Evolutionary conservation across 2,113 vertebrate genomes (phyloP).

Genomic region (Psettodes erumei): DNA sequence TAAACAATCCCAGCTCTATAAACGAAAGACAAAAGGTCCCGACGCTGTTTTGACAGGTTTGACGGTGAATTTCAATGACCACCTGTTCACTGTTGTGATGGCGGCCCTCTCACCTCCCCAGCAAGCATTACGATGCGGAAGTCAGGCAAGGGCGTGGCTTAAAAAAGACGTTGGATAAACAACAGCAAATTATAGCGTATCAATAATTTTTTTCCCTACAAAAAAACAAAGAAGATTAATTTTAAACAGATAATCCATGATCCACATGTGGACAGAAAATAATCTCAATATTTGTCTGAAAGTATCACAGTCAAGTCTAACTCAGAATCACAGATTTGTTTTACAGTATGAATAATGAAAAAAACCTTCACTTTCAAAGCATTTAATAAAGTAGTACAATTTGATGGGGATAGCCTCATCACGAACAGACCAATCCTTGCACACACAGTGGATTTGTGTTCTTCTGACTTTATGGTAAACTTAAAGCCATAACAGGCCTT

Average conservation of each 20-base stretch:
- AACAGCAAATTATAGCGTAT: no score
- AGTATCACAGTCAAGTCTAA: background rate
- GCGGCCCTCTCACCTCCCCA: background rate
- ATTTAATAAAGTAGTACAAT: background rate
- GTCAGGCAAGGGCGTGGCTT: constrained; percentile 23
- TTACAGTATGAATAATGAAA: background rate
- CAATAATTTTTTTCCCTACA: background rate
- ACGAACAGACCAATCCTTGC: background rate
- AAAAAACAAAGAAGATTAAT: background rate
- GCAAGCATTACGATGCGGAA: constrained; percentile 24
- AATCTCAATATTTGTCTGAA: no score
- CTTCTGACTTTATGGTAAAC: background rate
- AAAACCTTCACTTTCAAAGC: background rate
- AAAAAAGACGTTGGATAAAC: no score
- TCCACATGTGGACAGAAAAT: no score
- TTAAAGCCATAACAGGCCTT: constrained; percentile 83
- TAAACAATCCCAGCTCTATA: background rate
- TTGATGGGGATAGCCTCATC: background rate
- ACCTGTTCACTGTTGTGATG: background rate
- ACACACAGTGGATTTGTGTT: background rate
- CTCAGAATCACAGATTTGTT: background rate
- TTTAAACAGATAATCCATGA: background rate
- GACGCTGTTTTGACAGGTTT: background rate
- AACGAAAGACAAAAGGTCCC: background rate
- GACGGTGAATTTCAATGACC: no score